These are phyloP conservation scores for Tetrax tetrax DNA, from an alignment of 2,113 vertebrate species.

Conservation along the genomic window DNA sequence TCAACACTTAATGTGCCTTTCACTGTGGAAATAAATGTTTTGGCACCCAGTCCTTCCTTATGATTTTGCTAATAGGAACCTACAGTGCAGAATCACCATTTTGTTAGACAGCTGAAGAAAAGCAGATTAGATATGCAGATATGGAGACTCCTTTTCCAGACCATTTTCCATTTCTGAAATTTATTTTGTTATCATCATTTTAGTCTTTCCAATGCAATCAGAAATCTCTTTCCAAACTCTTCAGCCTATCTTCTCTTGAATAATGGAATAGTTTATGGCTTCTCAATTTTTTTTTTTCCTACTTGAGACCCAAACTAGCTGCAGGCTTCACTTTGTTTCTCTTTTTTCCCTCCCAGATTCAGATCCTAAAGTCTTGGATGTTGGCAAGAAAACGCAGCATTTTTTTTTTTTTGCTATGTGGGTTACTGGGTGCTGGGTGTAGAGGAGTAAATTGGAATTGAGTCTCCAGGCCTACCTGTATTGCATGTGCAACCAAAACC, in stretches of 20 bases:
- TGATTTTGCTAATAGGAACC: background rate
- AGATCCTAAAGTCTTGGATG: background rate
- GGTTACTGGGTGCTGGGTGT: background rate
- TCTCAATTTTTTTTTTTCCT: background rate
- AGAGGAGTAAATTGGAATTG: background rate
- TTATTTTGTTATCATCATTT: slow-evolving; percentile 38
- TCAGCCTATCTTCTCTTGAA: slow-evolving; percentile 5
- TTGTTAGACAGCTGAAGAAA: slow-evolving; percentile 44
- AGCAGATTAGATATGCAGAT: slow-evolving; percentile 58
- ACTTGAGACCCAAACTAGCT: background rate
- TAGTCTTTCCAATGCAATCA: slow-evolving; percentile 19
- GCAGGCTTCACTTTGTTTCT: background rate
- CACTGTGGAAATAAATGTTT: background rate
- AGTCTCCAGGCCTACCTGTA: background rate
- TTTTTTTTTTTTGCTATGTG: background rate
- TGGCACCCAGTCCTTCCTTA: background rate
- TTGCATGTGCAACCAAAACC: background rate
- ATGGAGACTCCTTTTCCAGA: slow-evolving; percentile 19
- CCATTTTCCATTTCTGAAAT: slow-evolving; percentile 46
- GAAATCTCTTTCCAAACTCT: slow-evolving; percentile 34
- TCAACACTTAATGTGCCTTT: slow-evolving; percentile 5
- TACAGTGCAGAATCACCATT: background rate
- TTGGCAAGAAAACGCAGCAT: background rate
- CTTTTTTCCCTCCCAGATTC: background rate
- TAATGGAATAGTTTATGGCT: background rate